Evolutionary conservation across 2,888 invertebrate species (phyloP), one percentile per base, ranked within the genome.

Genomic region (Cylindroiulus punctatus): DNA sequence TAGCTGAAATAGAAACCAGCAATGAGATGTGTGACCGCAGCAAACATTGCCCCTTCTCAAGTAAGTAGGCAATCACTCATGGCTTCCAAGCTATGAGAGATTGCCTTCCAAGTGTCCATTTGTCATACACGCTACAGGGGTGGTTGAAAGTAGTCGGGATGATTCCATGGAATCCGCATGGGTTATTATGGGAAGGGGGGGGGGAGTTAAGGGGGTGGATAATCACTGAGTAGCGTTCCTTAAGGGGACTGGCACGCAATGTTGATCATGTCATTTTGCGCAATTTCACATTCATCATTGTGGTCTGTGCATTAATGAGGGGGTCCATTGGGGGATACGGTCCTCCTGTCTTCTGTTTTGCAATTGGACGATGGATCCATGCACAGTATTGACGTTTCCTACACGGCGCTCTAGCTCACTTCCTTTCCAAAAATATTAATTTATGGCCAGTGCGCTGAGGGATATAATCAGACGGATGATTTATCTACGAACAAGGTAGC

Each of bases 381-480:
- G 19, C 10, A n/a, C 22, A 22, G 22, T 22, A 65, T 65, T 65
- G 57, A 65, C 57, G 57, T 65, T 65, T 65, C 57, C 57, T 22
- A 22, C 22, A 65, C 57, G 57, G 57, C 22, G 22, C 22, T 22
- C 57, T 65, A 22, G 22, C 57, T 65, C 57, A 0, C 57, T 82
- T 82, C 82, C 82, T 82, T 17, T 82, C 36, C 36, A 82, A 82
- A 44, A 40, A 82, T 82, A 82, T 82, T 82, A 82, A 82, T 82
- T 82, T 82, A 82, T 82, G 82, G 40, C 36, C 36, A 40, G 36
- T 36, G 82, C 40, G 82, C 82, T 36, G 36, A 82, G 82, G 82
- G 82, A 82, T 82, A 82, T 82, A 82, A 82, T 82, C 82, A 82
- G 82, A 82, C 32, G 40, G 32, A 82, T 82, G 82, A 82, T 82